Base-by-base conservation (phyloP, 2,797 vertebrate species). In the Ceryle rudis region DNA sequence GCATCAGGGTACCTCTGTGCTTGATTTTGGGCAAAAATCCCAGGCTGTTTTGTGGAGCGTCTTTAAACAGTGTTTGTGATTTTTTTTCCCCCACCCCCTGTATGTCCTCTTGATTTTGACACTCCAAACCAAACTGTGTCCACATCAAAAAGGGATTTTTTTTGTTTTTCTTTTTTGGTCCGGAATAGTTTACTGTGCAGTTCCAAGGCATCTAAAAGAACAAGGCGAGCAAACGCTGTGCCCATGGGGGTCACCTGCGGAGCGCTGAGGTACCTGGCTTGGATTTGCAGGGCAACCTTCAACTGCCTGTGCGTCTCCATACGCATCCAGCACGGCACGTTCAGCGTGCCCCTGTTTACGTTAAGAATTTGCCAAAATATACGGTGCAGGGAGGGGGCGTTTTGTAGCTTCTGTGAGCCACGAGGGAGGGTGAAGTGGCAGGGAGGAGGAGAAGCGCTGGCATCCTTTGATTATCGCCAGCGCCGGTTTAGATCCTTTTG, bases 401-500 rank as follows among this genome's bases (percentile, higher is more conserved):
- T 44, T 5, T 33, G 14, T 33, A 65, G 18, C 37, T 75, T 79
- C 54, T 52, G 42, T 29, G 47, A 82, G 35, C 35, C 37, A n/a
- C 8, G 29, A 18, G 26, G 42, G n/a, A 41, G 28, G 28, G 11
- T 33, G 7, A 47, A 42, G n/a, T 18, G 67, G 12, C 13, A 26
- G 28, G 37, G 39, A 62, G 28, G 5, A 78, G 60, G 20, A 72
- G 13, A 5, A 51, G 18, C 1, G 0, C 10, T 55, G 61, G 58
- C 69, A 71, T 39, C 35, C 20, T 46, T 33, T 0, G 22, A 2
- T 62, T 55, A 25, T 57, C 10, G 22, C 23, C 37, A 65, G 71
- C 0, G 0, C 37, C 4, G 1, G 41, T 89, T 46, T 8, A 44
- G 52, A 21, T 70, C 16, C 17, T 74, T 84, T n/a, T 0, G 6